phyloP scores from a whole-genome alignment of 2,113 vertebrate species.

The Platanista minor region DNA sequence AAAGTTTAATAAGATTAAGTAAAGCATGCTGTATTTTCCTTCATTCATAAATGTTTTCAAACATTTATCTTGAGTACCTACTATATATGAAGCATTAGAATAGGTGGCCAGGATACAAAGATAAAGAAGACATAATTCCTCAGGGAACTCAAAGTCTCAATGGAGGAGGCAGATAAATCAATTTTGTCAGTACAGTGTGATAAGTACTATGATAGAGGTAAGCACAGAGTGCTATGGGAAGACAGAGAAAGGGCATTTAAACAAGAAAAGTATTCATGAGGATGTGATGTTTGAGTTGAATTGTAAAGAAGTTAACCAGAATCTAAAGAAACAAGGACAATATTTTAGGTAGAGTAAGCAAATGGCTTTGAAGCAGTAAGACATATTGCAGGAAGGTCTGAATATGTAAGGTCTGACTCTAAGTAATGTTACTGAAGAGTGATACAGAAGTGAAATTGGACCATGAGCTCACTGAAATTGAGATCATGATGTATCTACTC shows the following conservation, averaged over 20 bases:
- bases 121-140: not conserved
- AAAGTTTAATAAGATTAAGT: not conserved
- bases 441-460: not conserved
- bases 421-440: not conserved
- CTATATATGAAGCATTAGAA: not conserved
- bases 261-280: not conserved
- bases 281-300: not conserved
- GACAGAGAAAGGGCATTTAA: not conserved
- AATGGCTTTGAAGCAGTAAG: not conserved
- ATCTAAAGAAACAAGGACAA: not conserved
- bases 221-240: not conserved
- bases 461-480: not conserved
- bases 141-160: not conserved
- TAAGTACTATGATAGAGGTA: not conserved
- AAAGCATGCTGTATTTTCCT: not conserved
- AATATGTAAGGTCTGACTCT: not conserved
- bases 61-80: not conserved
- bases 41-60: not conserved
- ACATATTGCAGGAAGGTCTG: not conserved
- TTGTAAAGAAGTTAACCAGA: not conserved
- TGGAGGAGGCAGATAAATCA: not conserved
- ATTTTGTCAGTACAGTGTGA: not conserved
- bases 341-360: constrained; percentile 4
- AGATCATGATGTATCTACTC: not conserved
- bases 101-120: not conserved